A percentile compares a stretch with the other conserved stretches of the same genome.
These are phyloP conservation scores for Caenorhabditis latens DNA, from an alignment of 1,140 invertebrate species.

Conservation along the genomic window DNA sequence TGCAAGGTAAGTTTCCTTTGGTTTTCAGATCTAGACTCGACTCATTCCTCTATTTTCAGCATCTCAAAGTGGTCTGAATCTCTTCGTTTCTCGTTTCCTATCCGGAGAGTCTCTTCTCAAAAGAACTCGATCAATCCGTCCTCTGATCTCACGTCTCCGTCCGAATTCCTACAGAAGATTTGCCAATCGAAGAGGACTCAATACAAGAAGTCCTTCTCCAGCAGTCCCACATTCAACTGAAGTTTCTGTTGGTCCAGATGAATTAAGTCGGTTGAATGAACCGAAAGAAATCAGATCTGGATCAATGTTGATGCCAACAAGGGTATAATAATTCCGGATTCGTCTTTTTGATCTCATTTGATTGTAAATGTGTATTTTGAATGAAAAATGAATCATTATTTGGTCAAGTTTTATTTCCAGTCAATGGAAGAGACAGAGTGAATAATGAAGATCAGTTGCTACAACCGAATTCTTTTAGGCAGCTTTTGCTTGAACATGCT, in stretches of 20 bases:
- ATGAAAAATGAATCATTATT: background rate
- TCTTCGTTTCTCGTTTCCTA: slow-evolving; percentile 56
- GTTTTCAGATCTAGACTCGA: background rate
- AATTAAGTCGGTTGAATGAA: slow-evolving; percentile 14
- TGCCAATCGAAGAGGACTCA: slow-evolving; percentile 19
- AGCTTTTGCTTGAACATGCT: slow-evolving; percentile 58
- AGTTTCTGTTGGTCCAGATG: slow-evolving; percentile 27
- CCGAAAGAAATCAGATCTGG: slow-evolving; percentile 3
- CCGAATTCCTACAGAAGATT: slow-evolving; percentile 59
- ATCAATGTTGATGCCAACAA: slow-evolving; percentile 39
- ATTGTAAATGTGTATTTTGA: slow-evolving; percentile 17
- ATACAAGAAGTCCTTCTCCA: slow-evolving; percentile 31
- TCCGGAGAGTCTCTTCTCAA: slow-evolving; percentile 56
- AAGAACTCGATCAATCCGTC: slow-evolving; percentile 57
- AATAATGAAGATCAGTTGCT: background rate
- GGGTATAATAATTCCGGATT: background rate
- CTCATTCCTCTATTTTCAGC: slow-evolving; percentile 22
- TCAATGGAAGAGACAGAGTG: background rate
- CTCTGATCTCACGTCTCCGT: slow-evolving; percentile 52
- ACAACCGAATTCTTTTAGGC: background rate
- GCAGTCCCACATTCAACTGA: slow-evolving; percentile 35
- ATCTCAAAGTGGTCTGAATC: slow-evolving; percentile 53
- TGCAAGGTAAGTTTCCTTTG: slow-evolving; percentile 10
- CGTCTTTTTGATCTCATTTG: background rate
- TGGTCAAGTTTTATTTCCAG: slow-evolving; percentile 44